Evolutionary conservation across 2,888 invertebrate genomes (phyloP).

Genomic region (Spodoptera picta): DNA sequence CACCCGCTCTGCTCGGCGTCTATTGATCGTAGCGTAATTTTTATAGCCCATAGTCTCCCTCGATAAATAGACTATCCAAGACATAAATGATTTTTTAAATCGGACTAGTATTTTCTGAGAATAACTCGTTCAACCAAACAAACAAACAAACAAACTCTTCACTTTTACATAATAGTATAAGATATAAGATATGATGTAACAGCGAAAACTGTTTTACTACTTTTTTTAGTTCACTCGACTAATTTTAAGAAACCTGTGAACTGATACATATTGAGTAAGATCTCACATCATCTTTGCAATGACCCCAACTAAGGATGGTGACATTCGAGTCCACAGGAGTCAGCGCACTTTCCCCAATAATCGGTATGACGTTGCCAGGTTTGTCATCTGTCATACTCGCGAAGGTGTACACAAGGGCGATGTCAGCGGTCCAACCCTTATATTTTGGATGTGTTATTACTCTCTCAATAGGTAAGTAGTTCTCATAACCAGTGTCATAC

Average conservation of each 20-base stretch:
- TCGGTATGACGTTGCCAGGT: slow-evolving; percentile 65
- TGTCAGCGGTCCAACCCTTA: slow-evolving; percentile 69
- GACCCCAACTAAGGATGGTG: slow-evolving; percentile 74
- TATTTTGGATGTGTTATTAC: slow-evolving; percentile 70
- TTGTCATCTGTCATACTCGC: slow-evolving; percentile 74
- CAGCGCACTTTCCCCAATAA: slow-evolving; percentile 62
- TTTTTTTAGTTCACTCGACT: no score
- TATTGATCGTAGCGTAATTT: no score
- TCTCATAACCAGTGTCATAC: slow-evolving; percentile 75
- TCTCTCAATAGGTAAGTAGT: slow-evolving; percentile 76
- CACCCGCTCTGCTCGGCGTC: no score
- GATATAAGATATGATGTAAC: no score
- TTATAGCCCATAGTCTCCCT: no score
- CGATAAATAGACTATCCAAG: no score
- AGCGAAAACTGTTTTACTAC: no score
- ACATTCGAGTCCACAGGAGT: slow-evolving; percentile 68
- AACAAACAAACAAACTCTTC: no score
- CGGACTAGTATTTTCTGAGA: no score
- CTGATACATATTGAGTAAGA: neutral
- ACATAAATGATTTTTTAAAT: no score
- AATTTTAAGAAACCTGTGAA: neutral
- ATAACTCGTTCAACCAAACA: no score
- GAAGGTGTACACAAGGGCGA: slow-evolving; percentile 73
- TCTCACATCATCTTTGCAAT: slow-evolving; percentile 44
- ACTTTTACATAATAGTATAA: no score